Percentiles rank a stretch among this genome's conserved stretches.
phyloP scores from a whole-genome alignment of 2,797 vertebrate genomes.

The Channa striata region DNA sequence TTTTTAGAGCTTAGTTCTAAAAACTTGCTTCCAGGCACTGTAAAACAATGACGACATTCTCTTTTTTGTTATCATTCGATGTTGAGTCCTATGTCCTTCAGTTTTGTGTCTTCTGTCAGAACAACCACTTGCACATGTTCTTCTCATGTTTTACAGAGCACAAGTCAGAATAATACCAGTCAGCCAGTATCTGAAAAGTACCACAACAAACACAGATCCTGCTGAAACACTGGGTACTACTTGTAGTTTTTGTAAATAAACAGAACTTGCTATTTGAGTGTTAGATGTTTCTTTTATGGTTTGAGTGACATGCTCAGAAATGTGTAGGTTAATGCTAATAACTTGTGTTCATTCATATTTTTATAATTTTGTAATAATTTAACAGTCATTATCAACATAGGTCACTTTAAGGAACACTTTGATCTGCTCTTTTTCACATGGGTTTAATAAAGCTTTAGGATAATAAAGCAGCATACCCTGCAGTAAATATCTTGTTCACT shows the following conservation, averaged over 20 bases:
- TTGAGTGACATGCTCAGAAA: background rate
- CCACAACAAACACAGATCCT: background rate
- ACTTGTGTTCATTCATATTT: no score
- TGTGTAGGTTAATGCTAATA: background rate
- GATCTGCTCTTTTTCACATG: no score
- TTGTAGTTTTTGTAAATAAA: slow-evolving; percentile 37
- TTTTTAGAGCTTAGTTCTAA: background rate
- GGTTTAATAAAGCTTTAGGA: background rate
- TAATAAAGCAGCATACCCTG: background rate
- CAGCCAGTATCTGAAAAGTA: background rate
- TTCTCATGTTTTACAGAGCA: background rate
- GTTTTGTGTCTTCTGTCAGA: background rate
- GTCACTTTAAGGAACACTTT: no score
- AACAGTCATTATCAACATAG: no score
- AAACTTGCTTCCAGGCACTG: background rate
- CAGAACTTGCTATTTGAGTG: background rate
- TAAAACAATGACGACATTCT: background rate
- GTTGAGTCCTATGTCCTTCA: background rate
- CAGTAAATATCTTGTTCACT: background rate
- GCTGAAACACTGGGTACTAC: background rate
- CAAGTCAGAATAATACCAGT: background rate
- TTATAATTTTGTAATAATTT: no score
- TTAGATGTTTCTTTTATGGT: background rate
- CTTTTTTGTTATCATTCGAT: background rate
- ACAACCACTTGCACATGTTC: background rate